Conservation (phyloP, 2,113 vertebrate species). For the Xerus inauris region DNA sequence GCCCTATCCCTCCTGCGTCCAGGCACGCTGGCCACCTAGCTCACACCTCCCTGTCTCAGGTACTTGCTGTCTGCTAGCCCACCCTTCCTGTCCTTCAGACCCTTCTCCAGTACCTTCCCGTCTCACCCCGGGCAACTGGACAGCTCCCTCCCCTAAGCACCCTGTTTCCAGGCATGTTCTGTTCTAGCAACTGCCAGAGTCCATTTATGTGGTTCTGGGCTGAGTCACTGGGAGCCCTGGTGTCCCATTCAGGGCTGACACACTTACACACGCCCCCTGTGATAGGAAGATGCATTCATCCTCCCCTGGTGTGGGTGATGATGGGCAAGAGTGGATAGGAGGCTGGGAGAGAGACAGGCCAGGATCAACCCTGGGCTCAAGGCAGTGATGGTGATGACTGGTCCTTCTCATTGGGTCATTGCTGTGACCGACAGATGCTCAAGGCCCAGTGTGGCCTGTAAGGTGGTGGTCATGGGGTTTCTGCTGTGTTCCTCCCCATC, state of each 20-base stretch:
- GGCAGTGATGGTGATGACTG: not conserved
- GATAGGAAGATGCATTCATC: not conserved
- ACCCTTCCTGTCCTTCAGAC: not conserved
- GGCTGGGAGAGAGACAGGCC: not conserved
- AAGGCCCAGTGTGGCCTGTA: not conserved
- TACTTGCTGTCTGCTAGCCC: not conserved
- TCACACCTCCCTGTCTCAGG: not conserved
- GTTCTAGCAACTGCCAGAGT: not conserved
- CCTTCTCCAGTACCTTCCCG: not conserved
- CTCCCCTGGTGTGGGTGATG: not conserved
- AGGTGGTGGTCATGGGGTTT: not conserved
- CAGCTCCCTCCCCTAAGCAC: not conserved
- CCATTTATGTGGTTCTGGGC: not conserved
- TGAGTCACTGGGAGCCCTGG: not conserved
- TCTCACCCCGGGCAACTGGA: not conserved
- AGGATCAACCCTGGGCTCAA: not conserved
- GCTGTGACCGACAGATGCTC: not conserved
- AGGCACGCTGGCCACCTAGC: not conserved
- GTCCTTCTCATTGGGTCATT: not conserved
- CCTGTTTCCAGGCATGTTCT: not conserved
- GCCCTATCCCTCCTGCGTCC: rapidly evolving
- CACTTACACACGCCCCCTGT: not conserved
- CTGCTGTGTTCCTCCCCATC: not conserved
- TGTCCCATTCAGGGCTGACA: not conserved
- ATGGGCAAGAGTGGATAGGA: not conserved